A percentile compares a stretch with the other conserved stretches of the same genome.
These are phyloP conservation scores for Nicator chloris DNA, from an alignment of 2,113 vertebrate species.

Conservation along the genomic window DNA sequence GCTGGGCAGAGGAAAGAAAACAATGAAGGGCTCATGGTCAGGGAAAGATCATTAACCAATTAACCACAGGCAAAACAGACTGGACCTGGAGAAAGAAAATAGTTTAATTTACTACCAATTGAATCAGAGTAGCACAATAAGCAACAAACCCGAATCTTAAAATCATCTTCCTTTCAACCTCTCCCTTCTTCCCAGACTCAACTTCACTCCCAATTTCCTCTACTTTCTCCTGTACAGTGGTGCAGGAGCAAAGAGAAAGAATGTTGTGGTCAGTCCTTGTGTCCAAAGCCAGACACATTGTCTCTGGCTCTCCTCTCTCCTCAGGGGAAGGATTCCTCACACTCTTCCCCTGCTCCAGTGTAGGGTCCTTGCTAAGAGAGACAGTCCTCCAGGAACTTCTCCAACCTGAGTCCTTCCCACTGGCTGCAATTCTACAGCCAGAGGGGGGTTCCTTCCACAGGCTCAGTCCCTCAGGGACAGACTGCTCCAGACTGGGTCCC, in stretches of 20 bases:
- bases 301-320: not conserved
- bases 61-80: not conserved
- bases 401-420: fast-evolving
- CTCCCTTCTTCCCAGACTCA: not conserved
- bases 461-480: not conserved
- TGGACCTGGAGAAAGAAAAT: not conserved
- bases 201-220: not conserved
- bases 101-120: not conserved
- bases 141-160: not conserved
- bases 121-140: not conserved
- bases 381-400: not conserved
- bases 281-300: too few relatives aligned
- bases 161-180: not conserved
- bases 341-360: not conserved
- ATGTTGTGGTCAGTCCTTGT: not conserved
- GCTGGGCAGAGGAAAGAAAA: not conserved
- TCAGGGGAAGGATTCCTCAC: not conserved
- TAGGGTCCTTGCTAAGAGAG: not conserved
- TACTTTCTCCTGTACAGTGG: not conserved
- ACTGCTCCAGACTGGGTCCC: not conserved
- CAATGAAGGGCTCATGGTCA: not conserved
- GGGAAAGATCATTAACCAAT: not conserved
- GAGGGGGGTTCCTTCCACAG: not conserved
- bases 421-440: not conserved
- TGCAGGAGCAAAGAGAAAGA: not conserved